These are phyloP conservation scores for Epizoanthus ramosus DNA, from an alignment of 92 coral and sea anemone species.

Conservation along the genomic window DNA sequence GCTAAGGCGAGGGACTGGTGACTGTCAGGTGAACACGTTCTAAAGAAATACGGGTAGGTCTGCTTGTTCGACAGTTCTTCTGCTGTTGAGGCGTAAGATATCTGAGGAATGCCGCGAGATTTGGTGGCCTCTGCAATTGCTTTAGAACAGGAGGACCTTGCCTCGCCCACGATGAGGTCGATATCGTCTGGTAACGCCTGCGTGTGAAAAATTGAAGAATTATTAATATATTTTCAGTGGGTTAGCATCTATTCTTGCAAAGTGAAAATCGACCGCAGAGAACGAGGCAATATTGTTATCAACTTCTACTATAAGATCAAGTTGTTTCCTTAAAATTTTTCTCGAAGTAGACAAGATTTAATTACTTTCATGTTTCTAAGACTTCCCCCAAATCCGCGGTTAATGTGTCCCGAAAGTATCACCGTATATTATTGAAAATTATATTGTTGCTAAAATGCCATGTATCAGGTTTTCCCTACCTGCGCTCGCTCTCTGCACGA, in stretches of 20 bases:
- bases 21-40: conserved; percentile 92
- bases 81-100: conserved; percentile 96
- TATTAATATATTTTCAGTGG: too few species aligned
- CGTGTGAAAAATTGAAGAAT: not conserved
- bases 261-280: too few species aligned
- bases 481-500: conserved; percentile 78
- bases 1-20: conserved; percentile 89
- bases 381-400: too few species aligned
- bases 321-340: too few species aligned
- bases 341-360: too few species aligned
- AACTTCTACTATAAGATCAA: not conserved
- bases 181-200: conserved; percentile 87
- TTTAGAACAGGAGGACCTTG: conserved; percentile 91
- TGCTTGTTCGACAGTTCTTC: conserved; percentile 81
- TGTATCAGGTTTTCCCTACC: conserved; percentile 50
- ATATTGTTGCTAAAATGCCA: not conserved
- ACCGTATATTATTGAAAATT: too few species aligned
- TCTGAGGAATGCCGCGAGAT: conserved; percentile 82
- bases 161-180: conserved; percentile 94
- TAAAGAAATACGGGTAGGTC: conserved; percentile 87
- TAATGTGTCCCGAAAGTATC: too few species aligned
- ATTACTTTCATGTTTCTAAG: too few species aligned
- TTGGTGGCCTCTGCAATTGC: conserved; percentile 89
- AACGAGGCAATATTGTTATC: not conserved
- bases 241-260: too few species aligned